Conservation (phyloP, 2,113 vertebrate species). For the Emydura subglobosa region DNA sequence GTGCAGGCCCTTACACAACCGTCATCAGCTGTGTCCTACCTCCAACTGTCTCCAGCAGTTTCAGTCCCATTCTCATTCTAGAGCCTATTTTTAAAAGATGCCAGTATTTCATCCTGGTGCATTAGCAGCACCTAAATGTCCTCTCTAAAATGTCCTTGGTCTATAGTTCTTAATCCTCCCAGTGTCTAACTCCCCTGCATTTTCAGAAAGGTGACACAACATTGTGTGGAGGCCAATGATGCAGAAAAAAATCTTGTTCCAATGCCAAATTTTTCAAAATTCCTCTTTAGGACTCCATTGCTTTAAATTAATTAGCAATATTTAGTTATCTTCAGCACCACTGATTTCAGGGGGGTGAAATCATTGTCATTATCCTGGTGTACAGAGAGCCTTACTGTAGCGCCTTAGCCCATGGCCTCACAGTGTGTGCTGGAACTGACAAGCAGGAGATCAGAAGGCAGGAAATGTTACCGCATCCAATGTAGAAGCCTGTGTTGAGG, state of each 20-base stretch:
- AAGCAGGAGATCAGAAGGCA: neutral
- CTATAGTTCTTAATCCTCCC: neutral
- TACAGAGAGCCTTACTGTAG: accelerated
- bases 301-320: neutral
- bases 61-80: neutral
- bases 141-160: neutral
- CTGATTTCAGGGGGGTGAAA: neutral
- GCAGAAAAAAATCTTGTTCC: neutral
- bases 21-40: neutral
- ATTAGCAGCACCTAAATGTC: neutral
- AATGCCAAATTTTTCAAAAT: neutral
- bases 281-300: neutral
- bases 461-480: neutral
- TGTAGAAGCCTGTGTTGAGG: neutral
- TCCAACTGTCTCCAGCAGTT: neutral
- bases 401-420: neutral
- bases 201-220: neutral
- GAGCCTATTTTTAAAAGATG: neutral
- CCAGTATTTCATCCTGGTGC: neutral
- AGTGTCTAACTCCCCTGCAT: neutral
- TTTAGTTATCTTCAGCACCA: neutral
- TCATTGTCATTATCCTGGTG: neutral
- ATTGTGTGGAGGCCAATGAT: neutral
- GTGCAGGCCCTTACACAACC: neutral
- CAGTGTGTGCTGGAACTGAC: neutral